Conservation (phyloP, 2,797 vertebrate genomes). For the Peromyscus eremicus region DNA sequence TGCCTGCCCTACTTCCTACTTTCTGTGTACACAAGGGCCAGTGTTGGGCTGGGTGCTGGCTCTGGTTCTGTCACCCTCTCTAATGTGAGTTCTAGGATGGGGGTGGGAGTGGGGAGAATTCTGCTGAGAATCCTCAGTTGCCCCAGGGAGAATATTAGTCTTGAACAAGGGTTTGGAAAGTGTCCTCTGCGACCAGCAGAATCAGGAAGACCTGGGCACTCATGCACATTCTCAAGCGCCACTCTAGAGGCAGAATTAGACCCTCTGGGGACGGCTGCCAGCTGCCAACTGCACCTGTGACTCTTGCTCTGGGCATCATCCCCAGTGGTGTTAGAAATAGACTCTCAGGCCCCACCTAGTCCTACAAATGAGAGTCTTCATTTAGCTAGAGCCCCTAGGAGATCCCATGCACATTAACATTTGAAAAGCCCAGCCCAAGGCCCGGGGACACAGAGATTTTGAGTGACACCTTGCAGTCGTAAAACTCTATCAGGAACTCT, state of each 20-base stretch:
- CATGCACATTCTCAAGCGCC: accelerated
- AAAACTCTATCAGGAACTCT: conserved; percentile 7
- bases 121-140: not conserved
- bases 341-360: not conserved
- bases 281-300: not conserved
- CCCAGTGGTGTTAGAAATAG: not conserved
- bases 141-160: not conserved
- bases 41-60: not conserved
- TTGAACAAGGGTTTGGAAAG: not conserved
- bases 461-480: conserved; percentile 21
- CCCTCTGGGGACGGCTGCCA: not conserved
- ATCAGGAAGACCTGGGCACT: not conserved
- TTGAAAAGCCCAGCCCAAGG: not conserved
- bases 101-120: not conserved
- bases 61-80: not conserved
- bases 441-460: not conserved
- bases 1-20: not conserved
- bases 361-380: not conserved
- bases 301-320: not conserved
- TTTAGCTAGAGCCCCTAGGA: not conserved
- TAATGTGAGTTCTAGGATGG: not conserved
- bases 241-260: not conserved
- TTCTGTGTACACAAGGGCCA: not conserved
- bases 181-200: not conserved
- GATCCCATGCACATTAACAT: not conserved